Conservation (phyloP, 2,797 vertebrate species). For the Streptopelia turtur region DNA sequence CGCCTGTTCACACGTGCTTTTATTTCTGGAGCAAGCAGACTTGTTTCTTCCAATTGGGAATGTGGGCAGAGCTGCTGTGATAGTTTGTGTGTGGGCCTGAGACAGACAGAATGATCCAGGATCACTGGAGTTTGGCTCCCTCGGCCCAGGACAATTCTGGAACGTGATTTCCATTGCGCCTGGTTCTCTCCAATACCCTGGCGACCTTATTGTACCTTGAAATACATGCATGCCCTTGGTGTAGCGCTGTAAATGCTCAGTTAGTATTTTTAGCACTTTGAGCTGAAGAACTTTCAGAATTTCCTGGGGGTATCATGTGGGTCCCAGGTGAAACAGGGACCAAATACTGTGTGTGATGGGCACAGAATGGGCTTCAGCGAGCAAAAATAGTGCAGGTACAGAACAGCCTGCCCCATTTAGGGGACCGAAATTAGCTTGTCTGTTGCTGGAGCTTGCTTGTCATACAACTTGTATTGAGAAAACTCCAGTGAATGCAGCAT, state of each 20-base stretch:
- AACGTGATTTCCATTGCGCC: background rate
- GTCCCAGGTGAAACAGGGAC: background rate
- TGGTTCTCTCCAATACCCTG: background rate
- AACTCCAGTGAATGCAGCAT: background rate
- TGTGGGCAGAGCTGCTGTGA: rapidly evolving
- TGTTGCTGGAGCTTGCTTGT: background rate
- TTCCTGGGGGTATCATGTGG: rapidly evolving
- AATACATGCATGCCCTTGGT: rapidly evolving
- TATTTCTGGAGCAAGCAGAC: background rate
- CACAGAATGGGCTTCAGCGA: background rate
- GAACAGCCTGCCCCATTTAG: background rate
- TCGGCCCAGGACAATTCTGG: background rate
- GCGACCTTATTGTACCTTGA: background rate
- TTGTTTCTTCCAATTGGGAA: background rate
- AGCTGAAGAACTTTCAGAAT: background rate
- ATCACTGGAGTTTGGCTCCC: background rate
- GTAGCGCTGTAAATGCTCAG: rapidly evolving
- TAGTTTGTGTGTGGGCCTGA: background rate
- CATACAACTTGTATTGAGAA: background rate
- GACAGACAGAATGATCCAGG: background rate
- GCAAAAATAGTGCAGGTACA: background rate
- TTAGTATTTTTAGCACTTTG: background rate
- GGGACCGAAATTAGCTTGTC: background rate
- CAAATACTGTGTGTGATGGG: background rate
- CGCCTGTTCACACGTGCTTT: background rate